Base-by-base conservation (phyloP, 2,113 vertebrate genomes). In the Suncus etruscus region DNA sequence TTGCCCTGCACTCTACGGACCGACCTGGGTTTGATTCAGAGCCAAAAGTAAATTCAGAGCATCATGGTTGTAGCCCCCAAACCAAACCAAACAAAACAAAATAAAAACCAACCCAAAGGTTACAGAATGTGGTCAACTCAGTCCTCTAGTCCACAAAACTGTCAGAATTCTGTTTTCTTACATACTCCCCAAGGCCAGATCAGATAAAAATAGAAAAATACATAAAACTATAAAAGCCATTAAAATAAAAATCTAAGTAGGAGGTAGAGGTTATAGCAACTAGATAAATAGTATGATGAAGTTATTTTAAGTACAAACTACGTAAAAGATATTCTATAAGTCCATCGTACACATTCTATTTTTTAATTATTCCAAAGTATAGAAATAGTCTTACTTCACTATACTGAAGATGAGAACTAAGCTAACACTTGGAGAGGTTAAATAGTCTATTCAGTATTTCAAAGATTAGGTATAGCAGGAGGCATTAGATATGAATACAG, bases 351-450 rank as follows among this genome's bases (percentile, higher is more conserved):
- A 25, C 8, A 61, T 25, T 81, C 22, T 20, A 50, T 47, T 24
- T 73, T 24, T 90, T 91, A 94, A 77, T 32, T 89, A 65, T 73
- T 75, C 14, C 61, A 68, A 87, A 24, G 20, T 32, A 91, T 25
- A 22, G 50, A 32, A 91, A 83, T 68, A 86, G 39, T 58, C 66
- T 31, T 65, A 65, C 15, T 2, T 0, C 25, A 58, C 29, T 65
- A 50, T 66, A 91, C 92, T 78, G 76, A 76, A 50, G 32, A 66
- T 11, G 80, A 88, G 29, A 63, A 86, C 39, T 16, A 91, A 86
- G 77, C 22, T 29, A 54, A 63, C 51, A 16, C 8, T 6, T 6
- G 20, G 66, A 68, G 29, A 80, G 18, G 20, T 11, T 69, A 84
- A 77, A 88, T 69, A 75, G 16, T 3, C 45, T 47, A 51, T 22